Evolutionary conservation across 1,140 invertebrate species (phyloP).

Genomic region (Pseudomyrmex cubaensis): DNA sequence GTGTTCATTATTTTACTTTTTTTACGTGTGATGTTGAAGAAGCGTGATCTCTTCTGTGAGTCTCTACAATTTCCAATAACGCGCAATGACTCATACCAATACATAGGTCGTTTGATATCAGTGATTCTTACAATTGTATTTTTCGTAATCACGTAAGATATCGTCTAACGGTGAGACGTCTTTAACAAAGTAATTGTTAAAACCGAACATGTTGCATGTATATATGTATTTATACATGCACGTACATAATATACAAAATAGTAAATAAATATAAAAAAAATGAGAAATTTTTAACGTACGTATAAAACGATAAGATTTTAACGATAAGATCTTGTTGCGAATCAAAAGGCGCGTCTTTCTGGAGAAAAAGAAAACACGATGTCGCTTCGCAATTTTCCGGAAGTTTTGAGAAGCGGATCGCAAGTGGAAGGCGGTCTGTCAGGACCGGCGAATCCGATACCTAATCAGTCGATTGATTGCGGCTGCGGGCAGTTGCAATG

Average conservation of each 20-base stretch:
- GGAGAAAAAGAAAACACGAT: slow-evolving; percentile 66
- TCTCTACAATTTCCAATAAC: not conserved
- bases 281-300: not conserved
- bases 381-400: slow-evolving; percentile 73
- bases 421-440: slow-evolving; percentile 81
- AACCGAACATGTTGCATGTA: not conserved
- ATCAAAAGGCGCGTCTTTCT: slow-evolving; percentile 30
- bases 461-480: slow-evolving; percentile 87
- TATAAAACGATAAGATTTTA: not conserved
- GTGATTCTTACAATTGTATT: slow-evolving; percentile 3
- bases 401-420: slow-evolving; percentile 76
- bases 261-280: not conserved
- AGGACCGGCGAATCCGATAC: slow-evolving; percentile 82
- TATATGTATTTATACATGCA: not conserved
- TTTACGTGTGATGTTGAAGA: not conserved
- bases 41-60: not conserved
- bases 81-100: slow-evolving; percentile 63
- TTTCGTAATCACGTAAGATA: no score
- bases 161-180: no score
- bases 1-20: not conserved
- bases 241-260: not conserved
- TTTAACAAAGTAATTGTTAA: not conserved
- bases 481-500: slow-evolving; percentile 86
- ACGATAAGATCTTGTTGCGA: not conserved
- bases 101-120: slow-evolving; percentile 32